Conservation (phyloP, 1,140 invertebrate genomes). For the Heterodera schachtii region DNA sequence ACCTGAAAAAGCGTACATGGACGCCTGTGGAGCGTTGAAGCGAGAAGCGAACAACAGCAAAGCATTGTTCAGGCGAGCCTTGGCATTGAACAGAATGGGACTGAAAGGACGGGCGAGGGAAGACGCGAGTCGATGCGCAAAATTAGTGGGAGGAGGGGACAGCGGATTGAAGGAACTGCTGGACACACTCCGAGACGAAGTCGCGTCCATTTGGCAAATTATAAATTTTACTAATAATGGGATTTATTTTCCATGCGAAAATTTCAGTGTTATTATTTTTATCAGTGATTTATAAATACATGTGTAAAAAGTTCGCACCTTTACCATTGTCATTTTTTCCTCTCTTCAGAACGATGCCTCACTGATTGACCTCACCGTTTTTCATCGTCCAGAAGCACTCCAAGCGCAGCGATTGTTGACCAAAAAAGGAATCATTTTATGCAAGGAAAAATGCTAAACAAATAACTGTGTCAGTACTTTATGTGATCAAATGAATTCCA, state of each 20-base stretch:
- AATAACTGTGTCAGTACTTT: background rate
- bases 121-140: constrained; percentile 2
- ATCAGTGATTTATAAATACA: too few relatives aligned
- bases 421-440: constrained; percentile 17
- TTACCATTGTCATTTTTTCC: background rate
- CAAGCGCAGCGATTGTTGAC: constrained; percentile 21
- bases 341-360: constrained; percentile 1
- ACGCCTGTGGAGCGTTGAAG: constrained; percentile 24
- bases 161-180: constrained; percentile 19
- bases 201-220: background rate
- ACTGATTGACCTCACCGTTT: constrained; percentile 23
- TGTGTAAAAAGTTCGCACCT: background rate
- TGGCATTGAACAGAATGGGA: constrained; percentile 24
- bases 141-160: constrained; percentile 1
- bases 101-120: constrained; percentile 5
- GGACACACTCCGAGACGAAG: constrained; percentile 6
- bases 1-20: constrained; percentile 28
- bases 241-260: too few relatives aligned
- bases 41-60: constrained; percentile 11
- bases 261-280: too few relatives aligned
- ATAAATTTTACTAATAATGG: too few relatives aligned
- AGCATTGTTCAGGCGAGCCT: constrained; percentile 21
- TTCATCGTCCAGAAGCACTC: constrained; percentile 21
- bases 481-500: background rate
- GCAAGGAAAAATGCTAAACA: background rate